phyloP scores from a whole-genome alignment of 2,113 vertebrate genomes.

The Recurvirostra avosetta region DNA sequence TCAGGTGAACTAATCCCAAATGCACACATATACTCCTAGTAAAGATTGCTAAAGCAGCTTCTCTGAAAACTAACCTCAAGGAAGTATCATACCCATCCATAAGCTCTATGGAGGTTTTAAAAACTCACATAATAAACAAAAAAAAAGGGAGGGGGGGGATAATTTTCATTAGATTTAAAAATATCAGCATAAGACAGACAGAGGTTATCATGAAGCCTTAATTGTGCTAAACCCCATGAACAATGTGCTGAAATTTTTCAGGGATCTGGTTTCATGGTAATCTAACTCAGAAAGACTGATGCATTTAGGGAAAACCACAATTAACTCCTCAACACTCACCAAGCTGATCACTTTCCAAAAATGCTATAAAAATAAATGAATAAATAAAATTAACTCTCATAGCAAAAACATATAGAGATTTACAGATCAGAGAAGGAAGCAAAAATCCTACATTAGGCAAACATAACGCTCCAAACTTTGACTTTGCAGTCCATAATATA shows the following conservation, averaged over 20 bases:
- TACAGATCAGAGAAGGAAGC: background rate
- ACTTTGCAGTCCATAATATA: background rate
- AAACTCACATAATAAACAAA: background rate
- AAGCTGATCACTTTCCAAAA: background rate
- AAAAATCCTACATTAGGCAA: background rate
- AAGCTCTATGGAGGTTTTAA: background rate
- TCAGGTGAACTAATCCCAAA: background rate
- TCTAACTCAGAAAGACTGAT: background rate
- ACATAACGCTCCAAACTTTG: background rate
- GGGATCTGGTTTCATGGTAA: background rate
- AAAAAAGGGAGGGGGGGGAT: accelerated
- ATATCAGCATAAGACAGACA: background rate
- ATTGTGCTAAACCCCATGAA: background rate
- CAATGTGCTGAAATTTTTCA: background rate
- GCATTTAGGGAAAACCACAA: background rate
- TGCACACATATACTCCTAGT: background rate
- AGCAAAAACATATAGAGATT: background rate
- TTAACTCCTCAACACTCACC: background rate
- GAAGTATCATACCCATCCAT: background rate
- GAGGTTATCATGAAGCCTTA: background rate
- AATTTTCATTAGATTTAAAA: background rate
- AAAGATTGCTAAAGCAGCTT: background rate
- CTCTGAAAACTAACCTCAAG: background rate
- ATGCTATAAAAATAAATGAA: background rate
- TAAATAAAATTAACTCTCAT: background rate